These are phyloP conservation scores for Leptonema lineaticorne DNA, from an alignment of 1,140 invertebrate species.

Conservation along the genomic window DNA sequence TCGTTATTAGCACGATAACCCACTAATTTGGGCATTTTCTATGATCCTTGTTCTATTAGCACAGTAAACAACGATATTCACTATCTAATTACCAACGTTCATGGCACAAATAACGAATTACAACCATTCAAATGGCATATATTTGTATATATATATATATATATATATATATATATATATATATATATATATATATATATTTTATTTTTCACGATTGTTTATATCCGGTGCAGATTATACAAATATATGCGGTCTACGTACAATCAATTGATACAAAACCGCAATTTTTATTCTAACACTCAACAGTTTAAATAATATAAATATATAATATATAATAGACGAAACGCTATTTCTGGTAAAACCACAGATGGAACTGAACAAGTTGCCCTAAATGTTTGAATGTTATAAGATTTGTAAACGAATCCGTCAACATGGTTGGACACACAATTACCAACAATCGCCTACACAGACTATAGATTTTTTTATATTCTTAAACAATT, in stretches of 20 bases:
- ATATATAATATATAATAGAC: neutral
- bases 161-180: no score
- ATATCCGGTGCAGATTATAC: neutral
- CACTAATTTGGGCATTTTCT: constrained; percentile 44
- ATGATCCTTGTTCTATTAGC: neutral
- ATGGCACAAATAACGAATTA: no score
- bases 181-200: no score
- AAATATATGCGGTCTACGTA: neutral
- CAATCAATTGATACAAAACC: neutral
- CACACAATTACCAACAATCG: neutral
- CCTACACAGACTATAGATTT: no score
- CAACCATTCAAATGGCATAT: no score
- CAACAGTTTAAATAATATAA: no score
- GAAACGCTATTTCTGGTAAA: neutral
- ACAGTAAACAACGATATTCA: neutral
- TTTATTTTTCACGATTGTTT: neutral
- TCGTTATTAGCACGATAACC: constrained; percentile 43
- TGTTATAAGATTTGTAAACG: neutral
- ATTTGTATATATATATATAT: no score
- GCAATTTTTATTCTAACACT: constrained; percentile 2
- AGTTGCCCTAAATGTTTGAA: constrained; percentile 14
- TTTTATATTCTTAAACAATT: no score
- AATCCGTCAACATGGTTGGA: neutral
- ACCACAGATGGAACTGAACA: neutral
- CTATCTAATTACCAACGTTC: neutral